A percentile compares a stretch with the other conserved stretches of the same genome.
Evolutionary conservation across 2,888 invertebrate genomes (phyloP).

Genomic region (Tipula unca): DNA sequence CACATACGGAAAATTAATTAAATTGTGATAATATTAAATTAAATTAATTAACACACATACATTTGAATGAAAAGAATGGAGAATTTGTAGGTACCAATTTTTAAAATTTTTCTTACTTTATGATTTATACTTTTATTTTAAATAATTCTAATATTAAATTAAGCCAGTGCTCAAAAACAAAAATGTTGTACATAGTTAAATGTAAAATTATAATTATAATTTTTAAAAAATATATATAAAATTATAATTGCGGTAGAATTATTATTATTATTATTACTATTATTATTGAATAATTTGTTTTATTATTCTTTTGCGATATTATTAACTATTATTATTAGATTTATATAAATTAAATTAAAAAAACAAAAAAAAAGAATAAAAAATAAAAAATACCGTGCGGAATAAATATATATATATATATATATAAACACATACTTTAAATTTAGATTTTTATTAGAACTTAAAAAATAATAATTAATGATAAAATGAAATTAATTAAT

Average conservation of each 20-base stretch:
- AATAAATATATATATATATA: neutral
- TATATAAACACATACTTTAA: neutral
- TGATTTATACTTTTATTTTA: neutral
- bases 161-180: conserved; percentile 2
- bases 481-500: neutral
- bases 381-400: neutral
- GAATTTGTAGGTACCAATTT: neutral
- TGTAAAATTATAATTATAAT: neutral
- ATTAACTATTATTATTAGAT: neutral
- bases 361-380: neutral
- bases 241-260: neutral
- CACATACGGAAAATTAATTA: neutral
- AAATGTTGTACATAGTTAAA: neutral
- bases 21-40: neutral
- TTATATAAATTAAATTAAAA: neutral
- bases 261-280: neutral
- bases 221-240: neutral
- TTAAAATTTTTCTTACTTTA: neutral
- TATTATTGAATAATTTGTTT: conserved; percentile 4
- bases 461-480: neutral
- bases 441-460: neutral
- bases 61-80: neutral
- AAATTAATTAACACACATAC: neutral
- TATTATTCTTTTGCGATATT: neutral
- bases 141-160: neutral